phyloP scores from a whole-genome alignment of 1,140 invertebrate genomes.

The Drosophila pseudoananassae region DNA sequence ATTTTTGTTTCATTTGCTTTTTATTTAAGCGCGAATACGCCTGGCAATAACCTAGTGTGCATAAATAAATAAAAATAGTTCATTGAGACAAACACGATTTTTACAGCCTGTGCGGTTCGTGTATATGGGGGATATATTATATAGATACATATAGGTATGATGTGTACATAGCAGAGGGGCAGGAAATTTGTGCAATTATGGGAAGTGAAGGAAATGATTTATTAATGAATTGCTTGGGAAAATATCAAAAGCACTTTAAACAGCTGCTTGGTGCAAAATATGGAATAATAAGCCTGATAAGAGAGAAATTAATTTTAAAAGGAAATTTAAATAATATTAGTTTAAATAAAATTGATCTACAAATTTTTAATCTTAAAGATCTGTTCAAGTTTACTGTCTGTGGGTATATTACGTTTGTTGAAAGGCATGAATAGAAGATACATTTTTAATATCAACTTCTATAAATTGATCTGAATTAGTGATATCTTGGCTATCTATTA shows the following conservation, averaged over 20 bases:
- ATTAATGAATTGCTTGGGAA: constrained; percentile 47
- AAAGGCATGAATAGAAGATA: no score
- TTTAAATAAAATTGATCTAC: no score
- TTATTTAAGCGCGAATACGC: constrained; percentile 38
- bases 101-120: constrained; percentile 24
- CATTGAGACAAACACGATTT: constrained; percentile 60
- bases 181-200: constrained; percentile 26
- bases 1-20: constrained; percentile 36
- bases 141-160: not conserved
- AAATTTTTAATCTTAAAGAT: no score
- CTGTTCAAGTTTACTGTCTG: no score
- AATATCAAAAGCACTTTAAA: constrained; percentile 12
- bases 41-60: constrained; percentile 47
- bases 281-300: not conserved
- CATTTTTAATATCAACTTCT: no score
- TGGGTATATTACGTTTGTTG: no score
- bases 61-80: constrained; percentile 66
- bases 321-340: no score
- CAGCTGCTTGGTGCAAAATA: not conserved
- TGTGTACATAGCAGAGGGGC: constrained; percentile 1
- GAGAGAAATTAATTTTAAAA: no score
- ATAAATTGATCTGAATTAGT: no score
- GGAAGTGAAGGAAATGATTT: constrained; percentile 46
- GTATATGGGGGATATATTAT: not conserved
- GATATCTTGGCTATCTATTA: no score